These are phyloP conservation scores for Menidia beryllina DNA, from an alignment of 2,113 vertebrate species.

Conservation along the genomic window DNA sequence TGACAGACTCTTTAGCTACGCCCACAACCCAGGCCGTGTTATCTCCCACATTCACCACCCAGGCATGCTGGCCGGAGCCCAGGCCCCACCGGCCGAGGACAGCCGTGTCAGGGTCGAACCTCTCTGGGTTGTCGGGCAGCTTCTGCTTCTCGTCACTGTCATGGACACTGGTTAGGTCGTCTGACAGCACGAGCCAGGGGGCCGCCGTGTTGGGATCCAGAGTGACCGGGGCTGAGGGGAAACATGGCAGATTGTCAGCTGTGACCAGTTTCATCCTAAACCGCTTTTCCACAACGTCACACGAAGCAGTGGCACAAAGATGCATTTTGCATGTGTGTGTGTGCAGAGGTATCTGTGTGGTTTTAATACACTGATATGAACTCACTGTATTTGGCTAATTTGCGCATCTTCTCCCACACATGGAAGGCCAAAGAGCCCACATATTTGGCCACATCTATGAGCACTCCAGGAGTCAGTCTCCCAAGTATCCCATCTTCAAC, in stretches of 20 bases:
- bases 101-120: slow-evolving; percentile 71
- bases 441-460: slow-evolving; percentile 73
- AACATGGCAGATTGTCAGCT: slow-evolving; percentile 39
- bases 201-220: slow-evolving; percentile 79
- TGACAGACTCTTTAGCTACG: slow-evolving; percentile 69
- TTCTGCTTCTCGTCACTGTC: slow-evolving; percentile 70
- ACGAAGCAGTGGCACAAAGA: background rate
- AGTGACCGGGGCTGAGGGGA: slow-evolving; percentile 69
- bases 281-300: background rate
- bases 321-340: too few species aligned
- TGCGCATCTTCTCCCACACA: slow-evolving; percentile 75
- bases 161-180: slow-evolving; percentile 66
- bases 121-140: slow-evolving; percentile 75
- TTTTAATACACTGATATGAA: background rate
- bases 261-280: background rate
- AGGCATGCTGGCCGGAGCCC: slow-evolving; percentile 62
- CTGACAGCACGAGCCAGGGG: slow-evolving; percentile 76
- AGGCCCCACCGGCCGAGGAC: slow-evolving; percentile 70
- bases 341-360: background rate
- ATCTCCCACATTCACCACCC: slow-evolving; percentile 75
- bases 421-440: slow-evolving; percentile 69
- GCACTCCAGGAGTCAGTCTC: slow-evolving; percentile 43
- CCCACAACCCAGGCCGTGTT: slow-evolving; percentile 77
- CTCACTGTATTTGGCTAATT: slow-evolving; percentile 72
- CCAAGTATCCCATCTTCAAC: slow-evolving; percentile 34